Conservation (phyloP, 1,140 invertebrate species). For the Leptinotarsa lineolata region DNA sequence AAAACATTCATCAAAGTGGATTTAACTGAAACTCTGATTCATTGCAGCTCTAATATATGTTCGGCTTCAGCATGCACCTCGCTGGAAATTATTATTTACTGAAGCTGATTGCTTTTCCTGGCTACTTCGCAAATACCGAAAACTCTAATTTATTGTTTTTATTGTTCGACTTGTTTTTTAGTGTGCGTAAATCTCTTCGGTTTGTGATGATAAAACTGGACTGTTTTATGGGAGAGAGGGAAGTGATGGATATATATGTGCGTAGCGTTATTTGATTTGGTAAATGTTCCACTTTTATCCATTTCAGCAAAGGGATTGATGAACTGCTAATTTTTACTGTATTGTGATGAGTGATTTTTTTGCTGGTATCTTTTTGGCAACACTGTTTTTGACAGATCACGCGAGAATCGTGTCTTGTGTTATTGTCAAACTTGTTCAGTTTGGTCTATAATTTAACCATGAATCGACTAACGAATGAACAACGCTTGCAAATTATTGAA, state of each 20-base stretch:
- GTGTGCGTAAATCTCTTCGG: background rate
- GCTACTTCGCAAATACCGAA: constrained; percentile 38
- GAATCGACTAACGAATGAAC: no score
- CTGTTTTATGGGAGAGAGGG: background rate
- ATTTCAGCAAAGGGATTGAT: no score
- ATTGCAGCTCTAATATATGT: constrained; percentile 56
- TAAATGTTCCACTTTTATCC: no score
- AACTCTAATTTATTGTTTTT: constrained; percentile 32
- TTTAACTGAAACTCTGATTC: constrained; percentile 57
- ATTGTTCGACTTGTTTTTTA: constrained; percentile 20
- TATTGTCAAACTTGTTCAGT: no score
- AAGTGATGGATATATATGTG: background rate
- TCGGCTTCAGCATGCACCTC: constrained; percentile 49
- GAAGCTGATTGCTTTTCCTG: constrained; percentile 49
- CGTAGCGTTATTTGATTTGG: background rate
- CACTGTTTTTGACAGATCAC: no score
- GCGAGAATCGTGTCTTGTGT: no score
- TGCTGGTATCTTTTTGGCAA: no score
- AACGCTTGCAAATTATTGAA: no score
- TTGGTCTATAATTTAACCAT: no score
- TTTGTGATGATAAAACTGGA: background rate
- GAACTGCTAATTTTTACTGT: no score
- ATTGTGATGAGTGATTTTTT: no score
- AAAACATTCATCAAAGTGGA: constrained; percentile 58
- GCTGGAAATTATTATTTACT: constrained; percentile 54